Conservation (phyloP, 2,888 invertebrate species). For the Anagyrus pseudococci region DNA sequence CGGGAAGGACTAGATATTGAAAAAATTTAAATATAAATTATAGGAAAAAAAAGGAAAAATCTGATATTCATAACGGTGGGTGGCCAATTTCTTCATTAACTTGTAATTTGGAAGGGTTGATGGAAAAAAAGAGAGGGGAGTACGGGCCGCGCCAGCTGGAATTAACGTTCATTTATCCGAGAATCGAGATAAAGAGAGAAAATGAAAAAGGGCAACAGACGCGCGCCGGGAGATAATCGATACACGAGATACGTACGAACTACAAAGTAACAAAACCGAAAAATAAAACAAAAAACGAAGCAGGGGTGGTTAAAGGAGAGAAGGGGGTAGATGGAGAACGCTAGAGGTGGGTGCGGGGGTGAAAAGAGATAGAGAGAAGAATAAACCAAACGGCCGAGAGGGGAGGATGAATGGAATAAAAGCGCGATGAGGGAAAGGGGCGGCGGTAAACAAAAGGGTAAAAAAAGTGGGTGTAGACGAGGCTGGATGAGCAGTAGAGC, state of each 20-base stretch:
- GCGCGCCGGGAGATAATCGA: neutral
- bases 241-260: too few species aligned
- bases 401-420: constrained; percentile 12
- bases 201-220: neutral
- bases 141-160: neutral
- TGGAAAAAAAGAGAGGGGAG: neutral
- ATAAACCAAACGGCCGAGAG: neutral
- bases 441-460: constrained; percentile 20
- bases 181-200: constrained; percentile 6
- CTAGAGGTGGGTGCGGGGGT: too few species aligned
- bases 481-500: neutral
- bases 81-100: too few species aligned
- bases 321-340: too few species aligned
- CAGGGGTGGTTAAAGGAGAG: neutral
- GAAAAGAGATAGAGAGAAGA: neutral
- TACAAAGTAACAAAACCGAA: neutral
- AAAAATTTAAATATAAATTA: too few species aligned
- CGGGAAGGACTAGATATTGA: too few species aligned
- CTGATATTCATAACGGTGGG: too few species aligned
- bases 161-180: constrained; percentile 5
- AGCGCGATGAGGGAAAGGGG: constrained; percentile 1
- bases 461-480: neutral
- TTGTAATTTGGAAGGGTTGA: too few species aligned
- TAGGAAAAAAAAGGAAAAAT: too few species aligned
- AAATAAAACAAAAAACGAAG: constrained; percentile 6